A percentile compares a stretch with the other conserved stretches of the same genome.
Conservation (phyloP, 2,113 vertebrate species). For the Pteronura brasiliensis region DNA sequence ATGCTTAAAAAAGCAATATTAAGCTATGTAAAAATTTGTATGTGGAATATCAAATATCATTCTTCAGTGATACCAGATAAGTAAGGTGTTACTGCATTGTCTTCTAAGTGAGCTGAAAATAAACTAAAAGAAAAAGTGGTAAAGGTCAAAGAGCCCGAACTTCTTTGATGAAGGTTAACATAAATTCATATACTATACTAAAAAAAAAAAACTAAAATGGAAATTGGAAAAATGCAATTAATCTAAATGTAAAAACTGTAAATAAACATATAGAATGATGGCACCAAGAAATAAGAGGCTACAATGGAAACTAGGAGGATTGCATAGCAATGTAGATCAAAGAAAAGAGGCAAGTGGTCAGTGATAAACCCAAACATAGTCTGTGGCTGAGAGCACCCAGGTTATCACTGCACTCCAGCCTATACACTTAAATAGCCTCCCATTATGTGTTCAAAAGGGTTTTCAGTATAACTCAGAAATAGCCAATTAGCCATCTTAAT, state of each 20-base stretch:
- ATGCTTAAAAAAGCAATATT: conserved; percentile 52
- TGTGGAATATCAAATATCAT: conserved; percentile 24
- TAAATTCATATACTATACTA: conserved; percentile 46
- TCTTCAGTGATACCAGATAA: conserved; percentile 57
- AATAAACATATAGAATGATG: conserved; percentile 52
- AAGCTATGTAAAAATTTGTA: conserved; percentile 34
- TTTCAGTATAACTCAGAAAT: conserved; percentile 44
- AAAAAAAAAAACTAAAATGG: conserved; percentile 15
- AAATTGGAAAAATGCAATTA: conserved; percentile 51
- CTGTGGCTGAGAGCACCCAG: conserved; percentile 2
- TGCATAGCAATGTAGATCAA: conserved; percentile 55
- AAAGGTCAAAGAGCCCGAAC: conserved; percentile 45
- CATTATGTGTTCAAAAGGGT: not conserved
- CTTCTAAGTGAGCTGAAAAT: conserved; percentile 57
- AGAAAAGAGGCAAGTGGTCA: conserved; percentile 68
- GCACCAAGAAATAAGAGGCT: conserved; percentile 64
- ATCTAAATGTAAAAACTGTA: conserved; percentile 64
- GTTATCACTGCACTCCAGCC: conserved; percentile 21
- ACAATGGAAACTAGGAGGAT: conserved; percentile 50
- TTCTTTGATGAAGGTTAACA: conserved; percentile 50
- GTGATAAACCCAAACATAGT: not conserved
- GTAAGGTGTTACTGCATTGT: conserved; percentile 68
- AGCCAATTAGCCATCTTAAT: conserved; percentile 57
- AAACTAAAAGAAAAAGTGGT: conserved; percentile 50
- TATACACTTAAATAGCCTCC: conserved; percentile 11